phyloP scores from a whole-genome alignment of 1,140 invertebrate genomes.

The Amyelois transitella region DNA sequence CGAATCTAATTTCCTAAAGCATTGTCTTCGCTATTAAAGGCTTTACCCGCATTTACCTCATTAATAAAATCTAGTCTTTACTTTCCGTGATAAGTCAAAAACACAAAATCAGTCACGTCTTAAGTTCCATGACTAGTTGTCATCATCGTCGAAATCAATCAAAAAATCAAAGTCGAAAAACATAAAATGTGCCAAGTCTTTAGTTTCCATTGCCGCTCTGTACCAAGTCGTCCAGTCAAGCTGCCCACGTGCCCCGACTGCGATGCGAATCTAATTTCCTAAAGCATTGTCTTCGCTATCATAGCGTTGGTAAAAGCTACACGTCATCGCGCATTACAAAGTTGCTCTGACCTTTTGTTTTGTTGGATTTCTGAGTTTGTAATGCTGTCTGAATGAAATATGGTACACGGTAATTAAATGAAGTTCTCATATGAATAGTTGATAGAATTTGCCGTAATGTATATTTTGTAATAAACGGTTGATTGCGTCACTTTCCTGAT shows the following conservation, averaged over 20 bases:
- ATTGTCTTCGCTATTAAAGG: conserved; percentile 36
- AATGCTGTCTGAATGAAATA: background rate
- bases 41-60: no score
- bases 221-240: conserved; percentile 30
- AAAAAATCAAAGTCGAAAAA: no score
- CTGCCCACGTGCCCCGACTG: conserved; percentile 39
- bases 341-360: background rate
- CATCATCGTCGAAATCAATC: no score
- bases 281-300: conserved; percentile 43
- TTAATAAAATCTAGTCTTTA: no score
- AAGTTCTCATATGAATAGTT: no score
- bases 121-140: no score
- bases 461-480: no score
- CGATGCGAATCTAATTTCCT: conserved; percentile 41
- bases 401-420: no score
- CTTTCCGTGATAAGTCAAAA: no score
- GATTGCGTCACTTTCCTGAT: no score
- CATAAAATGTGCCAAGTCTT: conserved; percentile 4
- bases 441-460: no score
- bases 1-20: conserved; percentile 44
- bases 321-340: conserved; percentile 1
- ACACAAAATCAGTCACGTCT: no score
- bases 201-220: conserved; percentile 4
- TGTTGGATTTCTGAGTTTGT: background rate
- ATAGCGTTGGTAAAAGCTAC: conserved; percentile 12